Conservation (phyloP, 2,113 vertebrate species). For the Pachypanchax playfairii region DNA sequence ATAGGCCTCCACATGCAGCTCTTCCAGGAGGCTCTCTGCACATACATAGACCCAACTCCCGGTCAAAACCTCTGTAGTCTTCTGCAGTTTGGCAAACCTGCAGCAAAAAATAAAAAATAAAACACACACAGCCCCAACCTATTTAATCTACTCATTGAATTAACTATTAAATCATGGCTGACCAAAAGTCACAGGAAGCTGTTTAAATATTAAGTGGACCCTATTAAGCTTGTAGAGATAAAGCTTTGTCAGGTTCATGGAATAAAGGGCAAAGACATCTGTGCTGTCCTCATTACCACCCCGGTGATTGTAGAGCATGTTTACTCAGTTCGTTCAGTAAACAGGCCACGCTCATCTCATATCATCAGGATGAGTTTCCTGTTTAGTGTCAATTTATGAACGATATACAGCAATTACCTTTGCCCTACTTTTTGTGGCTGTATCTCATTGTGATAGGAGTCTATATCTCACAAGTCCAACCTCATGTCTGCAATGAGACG, state of each 20-base stretch:
- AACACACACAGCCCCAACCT: neutral
- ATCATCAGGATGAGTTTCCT: slow-evolving; percentile 19
- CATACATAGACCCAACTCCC: slow-evolving; percentile 84
- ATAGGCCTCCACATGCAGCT: slow-evolving; percentile 70
- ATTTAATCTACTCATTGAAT: neutral
- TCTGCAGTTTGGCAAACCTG: slow-evolving; percentile 84
- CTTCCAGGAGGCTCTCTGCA: slow-evolving; percentile 76
- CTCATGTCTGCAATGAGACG: slow-evolving; percentile 83
- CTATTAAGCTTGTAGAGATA: slow-evolving; percentile 28
- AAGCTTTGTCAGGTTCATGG: slow-evolving; percentile 35
- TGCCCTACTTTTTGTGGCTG: slow-evolving; percentile 40
- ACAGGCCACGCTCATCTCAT: slow-evolving; percentile 26
- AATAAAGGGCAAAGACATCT: slow-evolving; percentile 52
- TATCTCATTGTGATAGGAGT: slow-evolving; percentile 18
- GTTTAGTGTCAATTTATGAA: slow-evolving; percentile 10
- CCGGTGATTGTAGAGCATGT: slow-evolving; percentile 10
- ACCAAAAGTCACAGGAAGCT: slow-evolving; percentile 14
- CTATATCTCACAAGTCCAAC: slow-evolving; percentile 58
- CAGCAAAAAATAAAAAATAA: slow-evolving; percentile 1
- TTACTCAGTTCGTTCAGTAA: slow-evolving; percentile 39
- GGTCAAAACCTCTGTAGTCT: slow-evolving; percentile 83
- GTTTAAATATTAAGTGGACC: slow-evolving; percentile 48
- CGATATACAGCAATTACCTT: slow-evolving; percentile 23
- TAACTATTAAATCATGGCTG: slow-evolving; percentile 4
- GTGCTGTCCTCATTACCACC: slow-evolving; percentile 40